A percentile compares a stretch with the other conserved stretches of the same genome.
Conservation (phyloP, 2,113 vertebrate genomes). For the Chaetodon auriga region DNA sequence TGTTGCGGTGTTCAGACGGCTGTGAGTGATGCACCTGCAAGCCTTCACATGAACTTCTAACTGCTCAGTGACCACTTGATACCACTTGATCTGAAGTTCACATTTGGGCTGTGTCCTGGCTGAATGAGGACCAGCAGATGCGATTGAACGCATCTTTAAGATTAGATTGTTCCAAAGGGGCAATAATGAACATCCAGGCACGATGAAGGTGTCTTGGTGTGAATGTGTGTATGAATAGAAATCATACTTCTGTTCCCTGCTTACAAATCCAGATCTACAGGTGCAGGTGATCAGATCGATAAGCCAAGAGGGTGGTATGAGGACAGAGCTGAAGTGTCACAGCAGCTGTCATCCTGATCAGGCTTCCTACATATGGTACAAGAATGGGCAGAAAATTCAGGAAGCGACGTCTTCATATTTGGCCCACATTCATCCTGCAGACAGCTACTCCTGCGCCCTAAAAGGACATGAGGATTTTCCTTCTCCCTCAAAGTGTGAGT, state of each 20-base stretch:
- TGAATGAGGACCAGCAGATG: neutral
- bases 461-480: neutral
- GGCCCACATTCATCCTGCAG: fast-evolving
- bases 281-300: neutral
- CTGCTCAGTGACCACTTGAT: too few species aligned
- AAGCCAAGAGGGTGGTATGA: neutral
- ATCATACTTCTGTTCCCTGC: neutral
- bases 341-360: neutral
- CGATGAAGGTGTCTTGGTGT: neutral
- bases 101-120: neutral
- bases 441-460: constrained; percentile 19
- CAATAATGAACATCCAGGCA: neutral
- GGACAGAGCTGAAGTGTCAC: constrained; percentile 3
- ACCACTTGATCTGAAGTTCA: neutral
- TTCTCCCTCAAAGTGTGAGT: constrained; percentile 11
- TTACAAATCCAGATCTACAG: neutral
- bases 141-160: neutral
- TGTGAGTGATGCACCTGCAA: neutral
- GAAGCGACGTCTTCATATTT: too few species aligned
- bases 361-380: constrained; percentile 22
- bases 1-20: neutral
- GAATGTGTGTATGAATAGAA: neutral
- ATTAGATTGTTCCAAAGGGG: neutral
- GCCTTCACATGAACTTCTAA: too few species aligned
- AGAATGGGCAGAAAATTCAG: neutral